phyloP scores from a whole-genome alignment of 2,888 invertebrate genomes.

The Synergus umbraculus region DNA sequence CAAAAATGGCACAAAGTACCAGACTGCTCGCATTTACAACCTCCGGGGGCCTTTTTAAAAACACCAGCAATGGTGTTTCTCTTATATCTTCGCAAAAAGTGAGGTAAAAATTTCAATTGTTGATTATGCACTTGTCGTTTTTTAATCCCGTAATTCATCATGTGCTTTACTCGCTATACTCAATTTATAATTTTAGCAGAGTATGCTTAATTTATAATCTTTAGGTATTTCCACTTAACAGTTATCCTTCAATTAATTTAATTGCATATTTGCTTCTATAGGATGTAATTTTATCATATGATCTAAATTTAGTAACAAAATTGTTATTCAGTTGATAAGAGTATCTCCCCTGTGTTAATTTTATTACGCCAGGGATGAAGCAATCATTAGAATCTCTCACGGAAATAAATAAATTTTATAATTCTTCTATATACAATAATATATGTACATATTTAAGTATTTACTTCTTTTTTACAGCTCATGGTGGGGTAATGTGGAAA shows the following conservation, averaged over 20 bases:
- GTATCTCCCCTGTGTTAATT: neutral
- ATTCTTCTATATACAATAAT: constrained; percentile 1
- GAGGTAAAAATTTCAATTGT: constrained; percentile 55
- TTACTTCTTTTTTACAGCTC: constrained; percentile 79
- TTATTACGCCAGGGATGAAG: neutral
- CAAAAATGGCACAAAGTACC: constrained; percentile 62
- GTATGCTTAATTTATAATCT: too few species aligned
- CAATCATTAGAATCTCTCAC: neutral
- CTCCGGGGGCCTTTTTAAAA: constrained; percentile 57
- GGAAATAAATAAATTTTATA: neutral
- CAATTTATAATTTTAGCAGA: too few species aligned
- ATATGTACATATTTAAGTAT: neutral
- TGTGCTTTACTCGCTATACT: too few species aligned
- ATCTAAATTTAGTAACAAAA: neutral
- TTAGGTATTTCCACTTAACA: too few species aligned
- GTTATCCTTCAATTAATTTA: too few species aligned
- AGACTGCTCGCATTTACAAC: constrained; percentile 57
- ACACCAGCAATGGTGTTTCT: constrained; percentile 53
- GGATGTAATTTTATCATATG: too few species aligned
- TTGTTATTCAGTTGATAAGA: neutral
- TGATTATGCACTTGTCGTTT: neutral
- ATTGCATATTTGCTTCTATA: too few species aligned
- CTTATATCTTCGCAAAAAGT: constrained; percentile 53
- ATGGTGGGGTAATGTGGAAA: constrained; percentile 93
- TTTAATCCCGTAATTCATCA: neutral